Conservation (phyloP, 2,113 vertebrate genomes). For the Phalacrocorax brasilianus region DNA sequence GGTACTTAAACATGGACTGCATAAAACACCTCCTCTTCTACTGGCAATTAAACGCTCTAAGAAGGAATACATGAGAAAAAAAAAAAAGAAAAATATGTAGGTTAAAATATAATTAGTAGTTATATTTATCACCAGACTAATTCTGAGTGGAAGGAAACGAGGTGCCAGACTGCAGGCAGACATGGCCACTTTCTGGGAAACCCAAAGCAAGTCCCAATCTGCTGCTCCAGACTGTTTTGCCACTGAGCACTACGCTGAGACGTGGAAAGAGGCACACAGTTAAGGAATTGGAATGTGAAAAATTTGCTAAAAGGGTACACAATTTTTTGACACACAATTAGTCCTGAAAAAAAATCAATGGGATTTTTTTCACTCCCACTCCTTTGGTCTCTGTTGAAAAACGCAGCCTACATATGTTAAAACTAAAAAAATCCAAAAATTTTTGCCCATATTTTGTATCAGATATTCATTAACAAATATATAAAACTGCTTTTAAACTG, state of each 20-base stretch:
- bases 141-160: neutral
- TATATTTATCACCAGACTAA: conserved; percentile 34
- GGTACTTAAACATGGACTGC: neutral
- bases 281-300: neutral
- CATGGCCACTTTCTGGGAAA: conserved; percentile 3
- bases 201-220: conserved; percentile 24
- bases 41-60: neutral
- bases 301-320: neutral
- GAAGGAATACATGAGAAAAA: neutral
- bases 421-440: neutral
- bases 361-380: conserved; percentile 19
- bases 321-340: neutral
- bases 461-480: neutral
- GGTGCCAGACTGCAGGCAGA: conserved; percentile 44
- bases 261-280: neutral
- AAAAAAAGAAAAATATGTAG: neutral
- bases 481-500: neutral
- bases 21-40: neutral
- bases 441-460: neutral
- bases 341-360: neutral
- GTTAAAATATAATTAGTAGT: conserved; percentile 51
- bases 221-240: conserved; percentile 44
- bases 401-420: neutral
- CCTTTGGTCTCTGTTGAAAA: neutral
- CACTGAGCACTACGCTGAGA: neutral